Evolutionary conservation across 2,797 vertebrate genomes (phyloP).

Genomic region (Okamejei kenojei): DNA sequence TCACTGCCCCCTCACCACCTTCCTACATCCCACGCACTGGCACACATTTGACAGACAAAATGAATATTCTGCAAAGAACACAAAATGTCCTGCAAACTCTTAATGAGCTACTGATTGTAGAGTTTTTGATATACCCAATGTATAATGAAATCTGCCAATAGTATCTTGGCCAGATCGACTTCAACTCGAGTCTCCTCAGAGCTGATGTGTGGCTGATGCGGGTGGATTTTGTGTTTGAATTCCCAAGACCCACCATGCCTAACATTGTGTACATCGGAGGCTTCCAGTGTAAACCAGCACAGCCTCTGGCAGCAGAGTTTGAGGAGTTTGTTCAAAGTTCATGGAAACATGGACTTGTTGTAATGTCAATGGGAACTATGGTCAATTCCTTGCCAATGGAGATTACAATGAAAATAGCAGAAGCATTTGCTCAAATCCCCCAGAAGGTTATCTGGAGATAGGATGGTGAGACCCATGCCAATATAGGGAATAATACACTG

Average conservation of each 20-base stretch:
- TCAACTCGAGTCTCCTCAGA: not conserved
- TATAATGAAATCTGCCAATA: slow-evolving; percentile 14
- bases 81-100: too few species aligned
- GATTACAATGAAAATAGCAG: slow-evolving; percentile 49
- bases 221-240: not conserved
- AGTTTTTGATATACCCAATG: not conserved
- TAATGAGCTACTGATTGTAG: too few species aligned
- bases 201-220: not conserved
- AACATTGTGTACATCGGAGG: slow-evolving; percentile 27
- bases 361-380: slow-evolving; percentile 58
- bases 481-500: slow-evolving; percentile 50
- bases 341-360: slow-evolving; percentile 56
- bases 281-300: slow-evolving; percentile 28
- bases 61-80: too few species aligned
- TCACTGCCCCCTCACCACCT: slow-evolving; percentile 32
- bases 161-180: not conserved
- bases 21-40: slow-evolving; percentile 47
- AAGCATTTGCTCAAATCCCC: not conserved
- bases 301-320: slow-evolving; percentile 40
- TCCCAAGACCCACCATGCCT: slow-evolving; percentile 20
- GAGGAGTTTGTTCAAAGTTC: slow-evolving; percentile 59
- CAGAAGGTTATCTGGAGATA: slow-evolving; percentile 60
- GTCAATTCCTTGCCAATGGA: slow-evolving; percentile 54
- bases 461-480: slow-evolving; percentile 48
- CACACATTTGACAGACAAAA: too few species aligned